These are phyloP conservation scores for Silurus meridionalis DNA, from an alignment of 2,113 vertebrate species.

Conservation along the genomic window DNA sequence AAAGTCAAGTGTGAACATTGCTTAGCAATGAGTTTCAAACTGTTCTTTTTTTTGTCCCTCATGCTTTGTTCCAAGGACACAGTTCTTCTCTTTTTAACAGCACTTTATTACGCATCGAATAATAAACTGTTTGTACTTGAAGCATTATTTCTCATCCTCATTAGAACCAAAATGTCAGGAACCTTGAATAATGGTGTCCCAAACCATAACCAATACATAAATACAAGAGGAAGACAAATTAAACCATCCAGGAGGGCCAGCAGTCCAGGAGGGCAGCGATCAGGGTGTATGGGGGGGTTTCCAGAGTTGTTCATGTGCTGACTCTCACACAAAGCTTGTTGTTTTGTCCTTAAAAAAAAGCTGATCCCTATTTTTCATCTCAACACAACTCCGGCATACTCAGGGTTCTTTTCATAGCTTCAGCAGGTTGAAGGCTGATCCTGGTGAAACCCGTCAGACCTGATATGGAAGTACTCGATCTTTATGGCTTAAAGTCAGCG, in stretches of 20 bases:
- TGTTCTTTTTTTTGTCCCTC: neutral
- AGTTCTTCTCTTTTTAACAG: constrained; percentile 14
- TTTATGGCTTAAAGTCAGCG: constrained; percentile 7
- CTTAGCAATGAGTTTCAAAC: neutral
- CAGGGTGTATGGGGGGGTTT: neutral
- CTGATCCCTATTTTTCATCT: constrained; percentile 40
- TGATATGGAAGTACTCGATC: constrained; percentile 10
- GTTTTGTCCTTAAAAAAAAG: neutral
- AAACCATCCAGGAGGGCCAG: neutral
- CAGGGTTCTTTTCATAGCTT: constrained; percentile 28
- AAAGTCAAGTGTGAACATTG: neutral
- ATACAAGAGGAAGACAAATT: neutral
- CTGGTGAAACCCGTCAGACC: constrained; percentile 47
- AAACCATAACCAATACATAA: neutral
- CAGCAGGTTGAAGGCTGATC: constrained; percentile 20
- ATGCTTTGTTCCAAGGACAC: neutral
- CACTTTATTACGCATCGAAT: neutral
- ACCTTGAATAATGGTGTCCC: neutral
- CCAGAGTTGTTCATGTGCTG: neutral
- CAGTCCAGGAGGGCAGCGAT: neutral
- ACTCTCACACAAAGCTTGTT: neutral
- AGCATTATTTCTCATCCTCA: neutral
- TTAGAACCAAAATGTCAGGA: neutral
- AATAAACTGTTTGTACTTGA: neutral
- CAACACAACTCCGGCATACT: constrained; percentile 39